Evolutionary conservation across 2,113 vertebrate genomes (phyloP), one percentile per base, ranked within the genome.

Genomic region (Oceanites oceanicus): DNA sequence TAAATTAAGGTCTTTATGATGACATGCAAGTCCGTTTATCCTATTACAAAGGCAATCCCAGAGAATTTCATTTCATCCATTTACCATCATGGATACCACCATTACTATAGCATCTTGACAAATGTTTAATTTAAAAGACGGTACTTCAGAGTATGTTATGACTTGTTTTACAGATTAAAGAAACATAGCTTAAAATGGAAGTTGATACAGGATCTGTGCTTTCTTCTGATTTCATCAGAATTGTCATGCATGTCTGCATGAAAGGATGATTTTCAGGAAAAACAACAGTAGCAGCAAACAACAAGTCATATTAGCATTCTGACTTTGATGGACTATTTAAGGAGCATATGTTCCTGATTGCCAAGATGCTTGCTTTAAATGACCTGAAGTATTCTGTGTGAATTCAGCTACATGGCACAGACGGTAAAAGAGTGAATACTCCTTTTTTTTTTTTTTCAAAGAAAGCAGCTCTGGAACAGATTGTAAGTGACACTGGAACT

Each of bases 301-400:
- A 38, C 67, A 95, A 85, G 27, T 91, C 74, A 52, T 26, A 71
- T 96, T 93, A 87, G 27, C 65, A 56, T 90, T 82, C 58, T 91
- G 77, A 91, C 84, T 94, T 95, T 90, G 87, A 93, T 79, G 70
- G 80, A 65, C 70, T 85, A n/a, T 82, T 95, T 93, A 55, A 27
- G 8, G 18, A 93, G 20, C 85, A 86, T 88, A 79, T 90, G 92
- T 50, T 92, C 53, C 55, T 55, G 25, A 66, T 70, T 96, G 67
- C 32, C 62, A 96, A 77, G 47, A 93, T 10, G 4, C 23, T 70
- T 90, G 27, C 74, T 95, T 79, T 47, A 94, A 88, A 94, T 93
- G 77, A 95, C 75, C 32, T 83, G n/a, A 80, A 66, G 36, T 90
- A 77, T 62, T 86, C 38, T 70, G 10, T 22, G 18, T 73, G 87